These are phyloP conservation scores for Gobionotothen gibberifrons DNA, from an alignment of 2,797 vertebrate genomes.

Conservation along the genomic window DNA sequence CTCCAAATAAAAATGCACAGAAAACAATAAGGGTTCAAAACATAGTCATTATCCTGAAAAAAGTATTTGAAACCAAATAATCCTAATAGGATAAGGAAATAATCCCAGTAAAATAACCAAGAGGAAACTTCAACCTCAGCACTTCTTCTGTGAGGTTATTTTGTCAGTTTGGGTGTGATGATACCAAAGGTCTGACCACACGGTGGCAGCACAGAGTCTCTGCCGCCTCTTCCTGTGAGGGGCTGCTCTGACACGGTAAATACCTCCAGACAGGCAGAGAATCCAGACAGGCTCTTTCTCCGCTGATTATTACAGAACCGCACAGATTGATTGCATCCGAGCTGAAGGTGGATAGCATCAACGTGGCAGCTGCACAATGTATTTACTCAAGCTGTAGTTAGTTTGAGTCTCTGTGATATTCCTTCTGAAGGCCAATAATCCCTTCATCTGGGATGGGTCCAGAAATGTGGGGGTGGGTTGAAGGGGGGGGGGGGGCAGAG, in stretches of 20 bases:
- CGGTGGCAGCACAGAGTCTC: slow-evolving; percentile 56
- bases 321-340: slow-evolving; percentile 5
- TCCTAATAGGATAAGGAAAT: no score
- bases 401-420: slow-evolving; percentile 43
- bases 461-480: slow-evolving; percentile 36
- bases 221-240: not conserved
- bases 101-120: no score
- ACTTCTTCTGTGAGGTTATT: not conserved
- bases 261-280: slow-evolving; percentile 26
- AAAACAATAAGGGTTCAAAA: no score
- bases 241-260: slow-evolving; percentile 39
- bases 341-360: slow-evolving; percentile 23
- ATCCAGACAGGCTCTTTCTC: slow-evolving; percentile 5
- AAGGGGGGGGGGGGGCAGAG: slow-evolving; percentile 9
- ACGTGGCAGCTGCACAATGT: slow-evolving; percentile 37
- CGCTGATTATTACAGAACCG: slow-evolving; percentile 15
- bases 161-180: not conserved
- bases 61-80: no score
- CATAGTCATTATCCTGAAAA: no score
- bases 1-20: no score
- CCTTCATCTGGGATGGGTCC: slow-evolving; percentile 57
- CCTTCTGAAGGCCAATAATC: slow-evolving; percentile 62
- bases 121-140: not conserved
- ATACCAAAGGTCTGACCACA: not conserved
- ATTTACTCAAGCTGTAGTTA: slow-evolving; percentile 42